Base-by-base conservation (phyloP, 2,797 vertebrate species). In the Poecile montanus region DNA sequence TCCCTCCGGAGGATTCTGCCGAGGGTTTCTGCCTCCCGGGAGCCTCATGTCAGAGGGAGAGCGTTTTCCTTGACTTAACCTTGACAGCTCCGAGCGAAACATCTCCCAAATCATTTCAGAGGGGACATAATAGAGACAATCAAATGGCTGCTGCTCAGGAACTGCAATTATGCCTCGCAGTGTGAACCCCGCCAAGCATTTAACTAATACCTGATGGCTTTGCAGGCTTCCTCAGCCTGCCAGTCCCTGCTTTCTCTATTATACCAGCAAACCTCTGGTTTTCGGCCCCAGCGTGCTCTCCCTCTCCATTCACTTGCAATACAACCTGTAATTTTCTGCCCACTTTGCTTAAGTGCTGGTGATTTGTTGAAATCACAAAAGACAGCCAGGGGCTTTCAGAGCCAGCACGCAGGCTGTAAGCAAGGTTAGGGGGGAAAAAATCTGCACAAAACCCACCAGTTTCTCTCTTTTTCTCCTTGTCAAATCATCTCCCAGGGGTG, bases 261-360 rank as follows among this genome's bases (percentile, higher is more conserved):
- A 89, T 79, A 72, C 85, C 88, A 56, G 20, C 89, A 93, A 96
- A 71, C 67, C 94, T 88, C 87, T 84, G 81, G 51, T 88, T 88
- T 87, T 89, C 92, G 72, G 95, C 94, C 91, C 80, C 89, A 80
- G 88, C 47, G 40, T 75, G 93, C 91, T 94, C 90, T 94, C 84
- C 84, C 85, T 91, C 95, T 95, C 94, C 81, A 93, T 94, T 94
- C 94, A 77, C 95, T 94, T 96, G 94, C 93, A 81, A 97, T 83
- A 95, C 92, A 98, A 96, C 96, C 96, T 94, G 86, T 85, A 97
- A 97, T 98, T 98, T 97, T 95, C 96, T 96, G 90, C 89, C 89
- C 92, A 96, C 95, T 97, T 97, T 91, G 91, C 91, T 95, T 96
- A 97, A 97, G 95, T 97, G 96, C 91, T 42, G 90, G 94, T 70